These are phyloP conservation scores for Felis chaus DNA, from an alignment of 2,113 vertebrate species.

Conservation along the genomic window DNA sequence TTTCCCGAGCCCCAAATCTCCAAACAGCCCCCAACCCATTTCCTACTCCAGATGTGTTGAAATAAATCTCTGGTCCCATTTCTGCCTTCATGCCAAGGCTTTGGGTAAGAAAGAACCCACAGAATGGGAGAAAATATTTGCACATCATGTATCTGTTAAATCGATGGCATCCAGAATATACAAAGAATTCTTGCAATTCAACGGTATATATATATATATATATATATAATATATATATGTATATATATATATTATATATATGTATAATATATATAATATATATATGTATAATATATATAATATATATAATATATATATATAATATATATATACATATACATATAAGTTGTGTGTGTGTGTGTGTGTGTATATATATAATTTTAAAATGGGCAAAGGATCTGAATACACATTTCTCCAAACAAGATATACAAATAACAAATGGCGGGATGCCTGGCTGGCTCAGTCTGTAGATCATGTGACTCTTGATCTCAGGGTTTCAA, in stretches of 20 bases:
- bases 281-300: too few relatives aligned
- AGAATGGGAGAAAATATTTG: not conserved
- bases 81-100: not conserved
- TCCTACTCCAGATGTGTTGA: not conserved
- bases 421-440: not conserved
- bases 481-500: not conserved
- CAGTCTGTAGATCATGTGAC: not conserved
- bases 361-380: not conserved
- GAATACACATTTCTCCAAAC: not conserved
- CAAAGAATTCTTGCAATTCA: not conserved
- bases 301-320: not conserved
- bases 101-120: not conserved
- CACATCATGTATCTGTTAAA: not conserved
- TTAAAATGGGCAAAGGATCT: not conserved
- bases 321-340: too few relatives aligned
- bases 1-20: not conserved
- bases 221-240: accelerated
- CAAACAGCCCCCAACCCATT: not conserved
- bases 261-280: not conserved
- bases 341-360: too few relatives aligned
- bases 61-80: not conserved
- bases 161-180: not conserved
- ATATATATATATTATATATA: too few relatives aligned
- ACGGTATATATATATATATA: not conserved
- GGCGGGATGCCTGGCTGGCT: not conserved